Base-by-base conservation (phyloP, 2,797 vertebrate species). In the Argyrosomus regius region DNA sequence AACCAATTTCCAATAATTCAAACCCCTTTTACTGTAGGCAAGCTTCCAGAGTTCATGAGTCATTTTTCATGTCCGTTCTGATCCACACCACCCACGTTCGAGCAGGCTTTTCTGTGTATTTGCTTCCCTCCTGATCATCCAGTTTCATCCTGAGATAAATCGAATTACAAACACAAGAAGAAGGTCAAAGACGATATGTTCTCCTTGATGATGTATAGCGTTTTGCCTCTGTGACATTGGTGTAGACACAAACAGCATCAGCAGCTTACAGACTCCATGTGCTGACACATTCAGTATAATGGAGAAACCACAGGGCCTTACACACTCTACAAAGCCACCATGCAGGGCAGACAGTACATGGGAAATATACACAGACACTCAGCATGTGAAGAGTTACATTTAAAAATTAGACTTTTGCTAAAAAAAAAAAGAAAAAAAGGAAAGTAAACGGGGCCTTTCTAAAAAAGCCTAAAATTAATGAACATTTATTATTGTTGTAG, bases 401-500 rank as follows among this genome's bases (percentile, higher is more conserved):
- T 18, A 11, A n/a, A 6, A 50, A 43, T 14, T 20, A 46, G 66
- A 11, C 6, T 52, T 39, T 31, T 53, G 9, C 6, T 10, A 12
- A 20, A 39, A 39, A 39, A 39, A 39, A 7, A 35, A 35, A 35
- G 1, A 35, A 35, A 35, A 7, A 35, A 35, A 35, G 26, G 39
- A 45, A 45, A 13, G 43, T 45, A 45, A 39, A 39, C 35, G 0
- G 9, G 35, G 43, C 12, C 11, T 16, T 6, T 13, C 1, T 1
- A 24, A 62, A 43, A 43, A 45, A 62, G 39, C n/a, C 17, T 18
- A 35, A 28, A 20, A 58, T 35, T 4, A 31, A 58, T 1, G 3
- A 26, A 11, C 16, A 58, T 53, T 17, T 54, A 12, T 61, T 65
- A 0, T 71, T 72, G 70, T 74, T 89, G 84, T 59, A 90, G 81